Percentiles rank a stretch among this genome's conserved stretches.
Conservation (phyloP, 2,888 invertebrate genomes). For the Notodromas monacha region DNA sequence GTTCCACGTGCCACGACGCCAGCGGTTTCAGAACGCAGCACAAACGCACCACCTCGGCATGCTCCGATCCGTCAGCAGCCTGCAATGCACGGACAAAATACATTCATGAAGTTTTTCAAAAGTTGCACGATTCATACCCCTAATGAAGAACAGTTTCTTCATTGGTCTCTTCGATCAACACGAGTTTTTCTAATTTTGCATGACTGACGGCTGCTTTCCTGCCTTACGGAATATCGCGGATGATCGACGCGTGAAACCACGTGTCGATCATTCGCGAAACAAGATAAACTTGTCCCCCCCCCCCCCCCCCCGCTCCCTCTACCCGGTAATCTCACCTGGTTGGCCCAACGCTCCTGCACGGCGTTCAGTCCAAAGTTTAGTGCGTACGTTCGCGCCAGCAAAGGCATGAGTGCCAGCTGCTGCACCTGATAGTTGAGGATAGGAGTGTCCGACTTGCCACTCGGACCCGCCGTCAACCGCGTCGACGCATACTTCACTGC, state of each 20-base stretch:
- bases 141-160: no score
- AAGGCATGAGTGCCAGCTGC: slow-evolving; percentile 11
- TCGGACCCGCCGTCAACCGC: slow-evolving; percentile 11
- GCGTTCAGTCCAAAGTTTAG: slow-evolving; percentile 11
- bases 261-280: no score
- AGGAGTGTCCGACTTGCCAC: slow-evolving; percentile 11
- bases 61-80: slow-evolving; percentile 10
- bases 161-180: no score
- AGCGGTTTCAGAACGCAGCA: slow-evolving; percentile 12
- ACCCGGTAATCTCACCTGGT: background rate
- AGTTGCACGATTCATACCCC: no score
- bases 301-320: no score
- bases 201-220: no score
- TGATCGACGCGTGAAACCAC: no score
- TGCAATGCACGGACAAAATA: slow-evolving; percentile 10
- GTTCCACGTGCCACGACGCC: slow-evolving; percentile 11
- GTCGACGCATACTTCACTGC: slow-evolving; percentile 11
- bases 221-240: no score
- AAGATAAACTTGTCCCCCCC: no score
- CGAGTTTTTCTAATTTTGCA: no score
- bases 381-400: slow-evolving; percentile 11
- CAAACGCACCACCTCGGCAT: slow-evolving; percentile 11
- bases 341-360: slow-evolving; percentile 10
- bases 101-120: background rate
- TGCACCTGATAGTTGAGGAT: slow-evolving; percentile 12